Base-by-base conservation (phyloP, 2,113 vertebrate species). In the Oryctolagus cuniculus region DNA sequence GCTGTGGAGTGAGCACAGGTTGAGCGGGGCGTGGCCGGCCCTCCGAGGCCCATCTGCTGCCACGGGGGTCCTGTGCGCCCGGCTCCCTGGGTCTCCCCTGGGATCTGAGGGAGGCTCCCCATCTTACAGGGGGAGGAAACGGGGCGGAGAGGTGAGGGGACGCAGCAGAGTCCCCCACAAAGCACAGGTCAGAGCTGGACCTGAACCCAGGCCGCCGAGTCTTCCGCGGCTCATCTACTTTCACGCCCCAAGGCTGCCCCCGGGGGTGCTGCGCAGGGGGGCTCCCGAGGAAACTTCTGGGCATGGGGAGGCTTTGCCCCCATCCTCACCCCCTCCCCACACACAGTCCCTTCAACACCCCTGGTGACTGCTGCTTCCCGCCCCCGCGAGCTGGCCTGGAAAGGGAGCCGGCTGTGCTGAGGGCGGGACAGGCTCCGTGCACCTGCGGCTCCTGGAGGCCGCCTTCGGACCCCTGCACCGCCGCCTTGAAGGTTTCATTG, bases 401-500 rank as follows among this genome's bases (percentile, higher is more conserved):
- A 7, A 64, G 61, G 61, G 61, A 24, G 31, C n/a, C 74, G 21
- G 10, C 44, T 58, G 55, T 58, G 55, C 55, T 58, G 31, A 36
- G 2, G 21, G 36, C 4, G 15, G 1, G n/a, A 24, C 51, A 49
- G 22, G 0, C 15, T 8, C 27, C 29, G 19, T 51, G 75, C 86
- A 98, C 98, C 96, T 97, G 95, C 55, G 90, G 53, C 0, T 94
- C 92, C 89, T 90, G 97, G 2, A 49, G 13, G 29, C 89, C 97
- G 0, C 49, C 87, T n/a, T 97, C 98, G 7, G 93, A 84, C 2
- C 97, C 96, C 16, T 85, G 98, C 8, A 95, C 83, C 0, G 98
- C 98, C 12, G 95, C 72, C 95, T 98, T 99, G 96, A 99, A 98
- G 73, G 96, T 98, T 84, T 98, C 98, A 7, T 93, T 98, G n/a